Conservation (phyloP, 2,113 vertebrate genomes). For the Dicentrarchus labrax region DNA sequence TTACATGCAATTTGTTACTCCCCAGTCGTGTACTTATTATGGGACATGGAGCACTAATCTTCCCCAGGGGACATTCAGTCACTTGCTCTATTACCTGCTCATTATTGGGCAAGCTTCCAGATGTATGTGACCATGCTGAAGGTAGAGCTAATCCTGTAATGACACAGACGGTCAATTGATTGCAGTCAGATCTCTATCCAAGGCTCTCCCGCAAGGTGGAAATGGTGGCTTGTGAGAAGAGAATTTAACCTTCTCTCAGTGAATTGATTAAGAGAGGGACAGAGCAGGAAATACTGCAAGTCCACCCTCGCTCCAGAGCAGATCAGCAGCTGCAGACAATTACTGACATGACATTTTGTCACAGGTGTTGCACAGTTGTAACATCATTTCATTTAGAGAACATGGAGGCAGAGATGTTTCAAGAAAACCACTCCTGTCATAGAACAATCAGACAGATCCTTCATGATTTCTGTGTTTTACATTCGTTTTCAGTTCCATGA, state of each 20-base stretch:
- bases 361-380: constrained; percentile 7
- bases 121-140: constrained; percentile 66
- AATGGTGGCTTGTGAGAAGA: constrained; percentile 52
- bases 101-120: constrained; percentile 75
- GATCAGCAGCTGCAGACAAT: constrained; percentile 51
- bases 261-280: constrained; percentile 64
- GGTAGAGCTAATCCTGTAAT: constrained; percentile 81
- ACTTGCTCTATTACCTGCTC: constrained; percentile 75
- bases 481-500: constrained; percentile 57
- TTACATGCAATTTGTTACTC: constrained; percentile 50
- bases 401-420: constrained; percentile 27
- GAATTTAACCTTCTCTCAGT: constrained; percentile 68
- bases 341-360: constrained; percentile 65
- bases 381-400: constrained; percentile 31
- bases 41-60: constrained; percentile 68
- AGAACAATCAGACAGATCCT: constrained; percentile 45
- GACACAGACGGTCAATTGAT: constrained; percentile 83
- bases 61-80: constrained; percentile 72
- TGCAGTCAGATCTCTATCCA: constrained; percentile 77
- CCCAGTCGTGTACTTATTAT: constrained; percentile 57
- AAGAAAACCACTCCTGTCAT: constrained; percentile 33
- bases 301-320: constrained; percentile 27
- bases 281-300: constrained; percentile 39
- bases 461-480: constrained; percentile 42
- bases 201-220: constrained; percentile 63